A percentile compares a stretch with the other conserved stretches of the same genome.
phyloP scores from a whole-genome alignment of 2,113 vertebrate genomes.

The Numenius arquata region DNA sequence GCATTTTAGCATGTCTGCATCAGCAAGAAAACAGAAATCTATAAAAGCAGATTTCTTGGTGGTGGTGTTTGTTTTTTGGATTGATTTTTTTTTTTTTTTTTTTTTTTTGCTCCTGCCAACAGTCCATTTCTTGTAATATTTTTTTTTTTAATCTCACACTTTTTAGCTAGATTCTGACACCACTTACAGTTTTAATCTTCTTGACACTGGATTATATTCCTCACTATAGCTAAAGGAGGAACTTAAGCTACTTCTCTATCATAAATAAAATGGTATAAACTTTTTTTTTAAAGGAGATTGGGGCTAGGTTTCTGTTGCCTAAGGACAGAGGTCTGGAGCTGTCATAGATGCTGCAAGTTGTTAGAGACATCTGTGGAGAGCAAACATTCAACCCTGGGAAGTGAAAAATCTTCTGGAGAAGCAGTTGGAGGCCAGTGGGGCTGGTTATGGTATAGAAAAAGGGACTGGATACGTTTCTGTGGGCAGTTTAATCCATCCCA shows the following conservation, averaged over 20 bases:
- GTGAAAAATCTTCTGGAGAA: neutral
- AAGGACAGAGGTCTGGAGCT: neutral
- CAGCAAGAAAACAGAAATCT: neutral
- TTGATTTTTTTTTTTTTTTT: too few species aligned
- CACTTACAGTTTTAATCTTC: neutral
- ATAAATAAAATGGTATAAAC: neutral
- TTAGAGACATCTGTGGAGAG: neutral
- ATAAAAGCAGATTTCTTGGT: neutral
- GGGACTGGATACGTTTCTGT: neutral
- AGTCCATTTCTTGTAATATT: neutral
- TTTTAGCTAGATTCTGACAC: neutral
- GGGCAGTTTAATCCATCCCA: neutral
- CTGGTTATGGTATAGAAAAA: neutral
- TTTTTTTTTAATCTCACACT: neutral
- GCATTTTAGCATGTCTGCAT: neutral
- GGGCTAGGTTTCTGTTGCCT: neutral
- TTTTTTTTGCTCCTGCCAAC: too few species aligned
- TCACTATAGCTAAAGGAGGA: neutral
- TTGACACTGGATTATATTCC: neutral
- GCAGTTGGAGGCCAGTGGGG: neutral
- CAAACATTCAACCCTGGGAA: neutral
- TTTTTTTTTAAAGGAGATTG: neutral
- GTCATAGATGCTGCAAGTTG: neutral
- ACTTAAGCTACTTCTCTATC: neutral
- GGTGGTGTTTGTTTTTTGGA: too few species aligned